These are phyloP conservation scores for Tyria jacobaeae DNA, from an alignment of 2,888 invertebrate genomes.

Conservation along the genomic window DNA sequence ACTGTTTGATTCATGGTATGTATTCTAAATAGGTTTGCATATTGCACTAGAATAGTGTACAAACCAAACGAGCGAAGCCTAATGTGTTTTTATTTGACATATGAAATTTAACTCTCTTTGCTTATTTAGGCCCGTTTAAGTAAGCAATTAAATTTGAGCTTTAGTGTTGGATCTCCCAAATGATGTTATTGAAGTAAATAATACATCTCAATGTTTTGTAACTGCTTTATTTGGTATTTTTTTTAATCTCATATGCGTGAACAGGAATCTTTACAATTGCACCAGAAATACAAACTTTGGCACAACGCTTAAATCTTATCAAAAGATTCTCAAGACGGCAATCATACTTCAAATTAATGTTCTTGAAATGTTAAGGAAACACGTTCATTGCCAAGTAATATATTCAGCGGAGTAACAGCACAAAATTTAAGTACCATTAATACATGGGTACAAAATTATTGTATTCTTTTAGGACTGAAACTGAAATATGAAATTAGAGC, in stretches of 20 bases:
- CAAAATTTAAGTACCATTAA: neutral
- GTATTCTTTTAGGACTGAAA: neutral
- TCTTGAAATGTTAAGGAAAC: slow-evolving; percentile 31
- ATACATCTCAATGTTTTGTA: slow-evolving; percentile 10
- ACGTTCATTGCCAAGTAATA: slow-evolving; percentile 37
- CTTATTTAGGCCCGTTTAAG: slow-evolving; percentile 45
- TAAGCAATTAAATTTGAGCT: slow-evolving; percentile 49
- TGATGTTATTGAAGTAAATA: slow-evolving; percentile 44
- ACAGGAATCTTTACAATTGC: slow-evolving; percentile 36
- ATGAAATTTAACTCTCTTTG: slow-evolving; percentile 44
- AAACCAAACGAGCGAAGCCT: slow-evolving; percentile 28
- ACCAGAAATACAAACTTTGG: slow-evolving; percentile 37
- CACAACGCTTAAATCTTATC: slow-evolving; percentile 45
- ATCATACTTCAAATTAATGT: slow-evolving; percentile 51
- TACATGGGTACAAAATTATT: too few species aligned
- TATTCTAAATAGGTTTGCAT: slow-evolving; percentile 47
- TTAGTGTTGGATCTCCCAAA: slow-evolving; percentile 32
- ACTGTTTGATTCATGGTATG: slow-evolving; percentile 25
- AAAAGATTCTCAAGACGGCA: slow-evolving; percentile 48
- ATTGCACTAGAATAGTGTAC: slow-evolving; percentile 38
- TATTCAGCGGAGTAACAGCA: slow-evolving; percentile 19
- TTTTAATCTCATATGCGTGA: slow-evolving; percentile 19
- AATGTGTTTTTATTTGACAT: slow-evolving; percentile 52
- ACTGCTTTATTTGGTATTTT: slow-evolving; percentile 19
- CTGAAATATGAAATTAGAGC: neutral